Percentiles rank a stretch among this genome's conserved stretches.
Evolutionary conservation across 2,888 invertebrate species (phyloP).

Genomic region (Xylocampa areola): DNA sequence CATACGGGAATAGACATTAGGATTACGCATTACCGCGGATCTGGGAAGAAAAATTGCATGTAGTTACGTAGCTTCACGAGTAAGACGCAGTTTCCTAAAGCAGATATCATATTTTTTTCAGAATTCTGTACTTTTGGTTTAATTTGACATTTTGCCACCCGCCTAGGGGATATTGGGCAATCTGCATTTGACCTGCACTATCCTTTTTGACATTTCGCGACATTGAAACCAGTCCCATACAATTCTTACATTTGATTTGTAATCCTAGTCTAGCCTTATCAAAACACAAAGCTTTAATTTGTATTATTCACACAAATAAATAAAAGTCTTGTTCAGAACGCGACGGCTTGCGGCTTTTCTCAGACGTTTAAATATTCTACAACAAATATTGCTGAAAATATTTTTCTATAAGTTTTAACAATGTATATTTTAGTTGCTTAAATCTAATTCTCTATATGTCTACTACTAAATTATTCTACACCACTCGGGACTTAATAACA

Average conservation of each 20-base stretch:
- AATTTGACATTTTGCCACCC: too few species aligned
- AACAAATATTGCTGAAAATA: background rate
- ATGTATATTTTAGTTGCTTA: background rate
- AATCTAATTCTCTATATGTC: background rate
- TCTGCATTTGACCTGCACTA: slow-evolving; percentile 9
- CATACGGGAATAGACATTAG: too few species aligned
- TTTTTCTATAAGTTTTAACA: background rate
- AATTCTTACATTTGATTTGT: too few species aligned
- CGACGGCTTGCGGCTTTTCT: slow-evolving; percentile 18
- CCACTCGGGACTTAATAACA: too few species aligned
- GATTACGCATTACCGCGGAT: too few species aligned
- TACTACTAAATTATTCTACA: background rate
- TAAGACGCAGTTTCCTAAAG: too few species aligned
- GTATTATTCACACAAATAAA: slow-evolving; percentile 19
- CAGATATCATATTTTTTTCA: too few species aligned
- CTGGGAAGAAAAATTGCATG: too few species aligned
- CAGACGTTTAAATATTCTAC: slow-evolving; percentile 6
- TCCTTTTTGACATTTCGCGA: slow-evolving; percentile 12
- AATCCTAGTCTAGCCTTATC: slow-evolving; percentile 25
- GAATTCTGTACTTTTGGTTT: too few species aligned
- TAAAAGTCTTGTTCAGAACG: slow-evolving; percentile 9
- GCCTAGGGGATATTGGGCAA: too few species aligned
- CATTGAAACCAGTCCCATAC: slow-evolving; percentile 5
- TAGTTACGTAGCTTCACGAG: too few species aligned
- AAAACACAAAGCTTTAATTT: slow-evolving; percentile 20